Evolutionary conservation across 2,797 vertebrate species (phyloP), one percentile per base, ranked within the genome.

Genomic region (Gadopsis bispinosus): DNA sequence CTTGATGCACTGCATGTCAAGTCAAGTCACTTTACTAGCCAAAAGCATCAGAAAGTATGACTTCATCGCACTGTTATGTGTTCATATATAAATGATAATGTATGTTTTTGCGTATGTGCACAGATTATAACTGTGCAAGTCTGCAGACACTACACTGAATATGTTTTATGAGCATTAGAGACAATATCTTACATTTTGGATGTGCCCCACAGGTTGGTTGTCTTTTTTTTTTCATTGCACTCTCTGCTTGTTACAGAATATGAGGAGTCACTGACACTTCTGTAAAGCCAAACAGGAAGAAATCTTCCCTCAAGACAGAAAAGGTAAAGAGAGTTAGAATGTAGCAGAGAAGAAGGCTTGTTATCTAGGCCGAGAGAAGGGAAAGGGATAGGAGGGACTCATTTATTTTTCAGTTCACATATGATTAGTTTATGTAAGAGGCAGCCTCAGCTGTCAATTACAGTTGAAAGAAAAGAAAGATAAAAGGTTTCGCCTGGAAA

Each of bases 361-460:
- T 71, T 85, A 82, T 73, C 48, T 47, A 41, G 22, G 75, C 62
- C 2, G 3, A 68, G 41, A 67, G 53, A 56, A 75, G 71, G 39
- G 39, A 78, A 74, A 76, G 72, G 33, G 55, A 76, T 45, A n/a
- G 8, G 29, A 69, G 35, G 29, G 59, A 65, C 75, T 79, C 67
- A 76, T 88, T 88, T 77, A 83, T 83, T 84, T 86, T 85, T 79
- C 61, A 67, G n/a, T 70, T 81, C 83, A 81, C 60, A 76, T 81
- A 66, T 76, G 66, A 86, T 86, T 83, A 79, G 53, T 72, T 80
- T 66, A 78, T 71, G 72, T 75, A 69, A 54, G 64, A 68, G 67
- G 76, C 69, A 74, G 65, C 54, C 60, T 71, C 61, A 67, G 74
- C 72, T 83, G 75, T 84, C 75, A 87, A 74, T 78, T 69, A 69